A percentile compares a stretch with the other conserved stretches of the same genome.
These are phyloP conservation scores for Rhysida immarginata DNA, from an alignment of 1,140 invertebrate genomes.

Conservation along the genomic window DNA sequence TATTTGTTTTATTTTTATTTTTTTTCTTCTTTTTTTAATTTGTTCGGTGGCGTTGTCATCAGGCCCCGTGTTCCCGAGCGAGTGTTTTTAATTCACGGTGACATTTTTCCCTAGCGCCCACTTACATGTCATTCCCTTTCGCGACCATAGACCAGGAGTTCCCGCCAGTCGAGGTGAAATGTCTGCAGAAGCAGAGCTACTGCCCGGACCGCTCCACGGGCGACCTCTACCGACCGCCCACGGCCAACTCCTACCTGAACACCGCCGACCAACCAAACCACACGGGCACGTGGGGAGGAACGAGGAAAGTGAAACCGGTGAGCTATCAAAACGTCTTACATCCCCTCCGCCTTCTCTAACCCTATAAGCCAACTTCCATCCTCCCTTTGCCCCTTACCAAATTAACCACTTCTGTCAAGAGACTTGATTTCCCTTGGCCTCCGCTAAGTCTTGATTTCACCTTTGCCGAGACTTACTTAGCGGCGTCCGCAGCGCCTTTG, in stretches of 20 bases:
- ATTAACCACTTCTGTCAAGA: no score
- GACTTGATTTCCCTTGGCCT: no score
- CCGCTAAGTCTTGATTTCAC: no score
- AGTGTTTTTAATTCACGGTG: background rate
- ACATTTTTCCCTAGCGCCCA: background rate
- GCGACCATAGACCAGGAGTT: slow-evolving; percentile 9
- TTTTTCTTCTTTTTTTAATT: background rate
- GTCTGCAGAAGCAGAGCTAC: slow-evolving; percentile 7
- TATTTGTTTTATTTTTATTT: background rate
- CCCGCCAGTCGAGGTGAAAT: slow-evolving; percentile 10
- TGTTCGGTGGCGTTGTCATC: background rate
- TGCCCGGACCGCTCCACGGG: background rate
- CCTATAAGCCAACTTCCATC: no score
- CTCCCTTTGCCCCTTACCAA: no score
- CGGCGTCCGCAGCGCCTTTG: no score
- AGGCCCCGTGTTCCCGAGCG: no score
- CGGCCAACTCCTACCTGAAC: background rate
- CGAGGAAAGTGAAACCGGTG: background rate
- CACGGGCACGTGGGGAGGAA: background rate
- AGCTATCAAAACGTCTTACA: background rate
- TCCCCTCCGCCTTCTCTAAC: no score
- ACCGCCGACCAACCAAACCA: background rate
- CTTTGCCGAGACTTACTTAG: no score
- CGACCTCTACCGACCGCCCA: background rate
- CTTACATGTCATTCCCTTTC: slow-evolving; percentile 7